These are phyloP conservation scores for Scarus forsteni DNA, from an alignment of 2,797 vertebrate species.

Conservation along the genomic window DNA sequence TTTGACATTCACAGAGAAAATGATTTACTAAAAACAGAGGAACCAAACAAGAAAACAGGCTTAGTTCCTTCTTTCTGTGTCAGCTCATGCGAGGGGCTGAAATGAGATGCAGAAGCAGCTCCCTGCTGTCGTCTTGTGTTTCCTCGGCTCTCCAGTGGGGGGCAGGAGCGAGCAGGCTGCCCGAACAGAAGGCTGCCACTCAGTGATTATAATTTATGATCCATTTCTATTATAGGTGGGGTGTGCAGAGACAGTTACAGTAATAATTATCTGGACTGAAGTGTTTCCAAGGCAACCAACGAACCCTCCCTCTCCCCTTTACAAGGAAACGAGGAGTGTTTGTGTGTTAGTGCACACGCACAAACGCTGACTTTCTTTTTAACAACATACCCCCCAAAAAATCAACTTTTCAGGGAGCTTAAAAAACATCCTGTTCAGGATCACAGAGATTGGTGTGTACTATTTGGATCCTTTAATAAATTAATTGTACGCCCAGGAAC, in stretches of 20 bases:
- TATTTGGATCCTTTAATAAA: conserved; percentile 46
- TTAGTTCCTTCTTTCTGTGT: conserved; percentile 56
- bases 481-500: conserved; percentile 37
- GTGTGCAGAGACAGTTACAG: conserved; percentile 97
- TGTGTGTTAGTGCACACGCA: conserved; percentile 29
- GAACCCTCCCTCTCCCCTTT: conserved; percentile 33
- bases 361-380: conserved; percentile 31
- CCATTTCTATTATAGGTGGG: conserved; percentile 99
- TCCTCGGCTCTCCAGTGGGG: conserved; percentile 82
- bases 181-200: conserved; percentile 91
- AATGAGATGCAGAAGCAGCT: conserved; percentile 39
- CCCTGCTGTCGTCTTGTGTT: conserved; percentile 9
- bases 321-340: conserved; percentile 26
- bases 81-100: conserved; percentile 55
- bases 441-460: conserved; percentile 44
- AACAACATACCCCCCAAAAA: conserved; percentile 22
- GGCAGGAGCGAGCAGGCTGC: conserved; percentile 86
- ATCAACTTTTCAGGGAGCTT: conserved; percentile 44
- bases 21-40: conserved; percentile 58
- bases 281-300: conserved; percentile 97
- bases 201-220: conserved; percentile 95
- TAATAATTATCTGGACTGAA: conserved; percentile 98
- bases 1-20: conserved; percentile 75
- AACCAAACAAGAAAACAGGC: conserved; percentile 60
- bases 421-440: conserved; percentile 42